A percentile compares a stretch with the other conserved stretches of the same genome.
Conservation (phyloP, 2,113 vertebrate species). For the Malurus melanocephalus region DNA sequence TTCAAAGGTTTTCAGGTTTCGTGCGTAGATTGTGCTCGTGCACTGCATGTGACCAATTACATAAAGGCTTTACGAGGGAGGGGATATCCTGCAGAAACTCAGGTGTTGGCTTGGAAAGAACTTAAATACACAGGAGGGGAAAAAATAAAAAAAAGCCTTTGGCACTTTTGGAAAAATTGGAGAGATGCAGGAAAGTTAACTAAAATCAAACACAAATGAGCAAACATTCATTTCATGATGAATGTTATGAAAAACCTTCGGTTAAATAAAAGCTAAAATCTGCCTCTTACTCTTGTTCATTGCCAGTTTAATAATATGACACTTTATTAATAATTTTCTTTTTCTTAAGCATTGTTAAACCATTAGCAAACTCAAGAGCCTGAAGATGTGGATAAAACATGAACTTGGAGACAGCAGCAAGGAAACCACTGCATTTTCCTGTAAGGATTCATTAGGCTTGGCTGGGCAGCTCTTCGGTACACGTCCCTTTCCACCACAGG, state of each 20-base stretch:
- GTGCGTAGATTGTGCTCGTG: background rate
- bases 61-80: background rate
- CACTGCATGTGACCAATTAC: background rate
- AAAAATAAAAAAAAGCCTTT: background rate
- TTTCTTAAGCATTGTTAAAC: conserved; percentile 29
- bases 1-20: too few species aligned
- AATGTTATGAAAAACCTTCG: conserved; percentile 13
- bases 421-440: background rate
- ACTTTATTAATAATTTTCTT: background rate
- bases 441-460: background rate
- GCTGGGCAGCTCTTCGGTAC: background rate
- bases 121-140: background rate
- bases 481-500: background rate
- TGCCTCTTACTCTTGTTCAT: background rate
- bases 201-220: conserved; percentile 52
- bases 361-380: conserved; percentile 10
- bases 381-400: background rate
- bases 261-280: conserved; percentile 18
- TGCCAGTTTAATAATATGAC: background rate
- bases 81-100: background rate
- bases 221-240: conserved; percentile 5
- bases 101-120: background rate
- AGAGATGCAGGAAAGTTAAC: conserved; percentile 26
- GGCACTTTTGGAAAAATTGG: background rate
- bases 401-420: background rate